Percentiles rank a stretch among this genome's conserved stretches.
Conservation (phyloP, 2,888 invertebrate genomes). For the Alloplasta piceator region DNA sequence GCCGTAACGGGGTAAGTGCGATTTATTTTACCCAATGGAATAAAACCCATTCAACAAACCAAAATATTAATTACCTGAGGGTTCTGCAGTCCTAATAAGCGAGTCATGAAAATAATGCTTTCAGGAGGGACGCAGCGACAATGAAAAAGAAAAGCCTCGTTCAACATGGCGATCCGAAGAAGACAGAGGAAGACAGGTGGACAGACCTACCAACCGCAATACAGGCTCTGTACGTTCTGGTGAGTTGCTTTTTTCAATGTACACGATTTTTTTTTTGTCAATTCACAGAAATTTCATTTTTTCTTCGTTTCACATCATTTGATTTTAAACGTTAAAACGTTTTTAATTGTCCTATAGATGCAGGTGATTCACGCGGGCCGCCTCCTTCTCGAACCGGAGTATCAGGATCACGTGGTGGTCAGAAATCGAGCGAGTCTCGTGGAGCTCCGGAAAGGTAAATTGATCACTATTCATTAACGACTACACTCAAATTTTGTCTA, state of each 20-base stretch:
- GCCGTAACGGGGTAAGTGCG: slow-evolving; percentile 75
- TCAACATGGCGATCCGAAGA: slow-evolving; percentile 78
- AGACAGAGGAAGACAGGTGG: slow-evolving; percentile 73
- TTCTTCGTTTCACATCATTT: neutral
- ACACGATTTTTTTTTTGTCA: neutral
- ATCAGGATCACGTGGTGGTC: slow-evolving; percentile 64
- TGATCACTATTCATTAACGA: neutral
- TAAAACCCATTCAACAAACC: too few relatives aligned
- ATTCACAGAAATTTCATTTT: neutral
- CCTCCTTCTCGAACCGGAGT: slow-evolving; percentile 66
- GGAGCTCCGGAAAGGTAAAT: slow-evolving; percentile 72
- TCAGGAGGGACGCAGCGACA: slow-evolving; percentile 79
- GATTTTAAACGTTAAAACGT: neutral
- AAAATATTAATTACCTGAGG: too few relatives aligned
- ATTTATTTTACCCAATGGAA: neutral
- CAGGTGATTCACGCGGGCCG: slow-evolving; percentile 72
- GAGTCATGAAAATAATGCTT: slow-evolving; percentile 36
- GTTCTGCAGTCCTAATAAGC: too few relatives aligned
- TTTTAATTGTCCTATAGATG: slow-evolving; percentile 60
- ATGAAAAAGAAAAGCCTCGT: slow-evolving; percentile 73
- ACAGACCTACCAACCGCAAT: slow-evolving; percentile 69
- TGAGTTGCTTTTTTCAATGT: slow-evolving; percentile 55
- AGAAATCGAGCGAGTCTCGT: slow-evolving; percentile 72
- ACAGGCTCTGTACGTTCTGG: slow-evolving; percentile 72
- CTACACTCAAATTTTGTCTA: neutral